Base-by-base conservation (phyloP, 2,888 invertebrate genomes). In the Agrotis segetum region DNA sequence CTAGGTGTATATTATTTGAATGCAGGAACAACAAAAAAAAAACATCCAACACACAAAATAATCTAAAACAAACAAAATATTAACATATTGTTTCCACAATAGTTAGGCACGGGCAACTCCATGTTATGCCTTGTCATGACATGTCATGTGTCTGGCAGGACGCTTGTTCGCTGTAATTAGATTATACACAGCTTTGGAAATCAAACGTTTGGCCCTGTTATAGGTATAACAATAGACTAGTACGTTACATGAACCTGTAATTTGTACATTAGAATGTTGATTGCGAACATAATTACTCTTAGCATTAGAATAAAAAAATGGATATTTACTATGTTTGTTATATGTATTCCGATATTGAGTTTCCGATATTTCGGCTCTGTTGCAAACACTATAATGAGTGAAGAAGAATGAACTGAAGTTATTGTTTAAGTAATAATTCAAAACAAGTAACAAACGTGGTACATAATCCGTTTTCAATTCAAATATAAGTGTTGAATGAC, bases 161-260 rank as follows among this genome's bases (percentile, higher is more conserved):
- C 79, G 79, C 81, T 83, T 86, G 85, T 86, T 78, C 80, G 63
- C 71, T 55, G 77, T 88, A 88, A 88, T 88, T 88, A 87, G 83
- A 87, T 88, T 87, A 77, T 77, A 76, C 83, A 81, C 82, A 75
- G 79, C 72, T 72, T 81, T 77, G 81, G 69, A 82, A 84, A 71
- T 83, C 81, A 81, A 81, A 80, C 74, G 69, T 61, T 71, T 70
- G 63, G 44, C 44, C n/a, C 21, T 69, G 29, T 56, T 53, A 29
- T 71, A 64, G 11, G 7, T 61, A 49, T 65, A 53, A 50, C 40
- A 47, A 53, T 44, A 21, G 9, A 19, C 6, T 11, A 2, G 24
- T 21, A 16, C 21, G 16, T 52, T 17, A 68, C 59, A 47, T 56
- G 19, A 52, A 49, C 1, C 14, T 65, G 21, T 1, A n/a, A 74